Conservation (phyloP, 2,888 invertebrate genomes). For the Orthosia cruda region DNA sequence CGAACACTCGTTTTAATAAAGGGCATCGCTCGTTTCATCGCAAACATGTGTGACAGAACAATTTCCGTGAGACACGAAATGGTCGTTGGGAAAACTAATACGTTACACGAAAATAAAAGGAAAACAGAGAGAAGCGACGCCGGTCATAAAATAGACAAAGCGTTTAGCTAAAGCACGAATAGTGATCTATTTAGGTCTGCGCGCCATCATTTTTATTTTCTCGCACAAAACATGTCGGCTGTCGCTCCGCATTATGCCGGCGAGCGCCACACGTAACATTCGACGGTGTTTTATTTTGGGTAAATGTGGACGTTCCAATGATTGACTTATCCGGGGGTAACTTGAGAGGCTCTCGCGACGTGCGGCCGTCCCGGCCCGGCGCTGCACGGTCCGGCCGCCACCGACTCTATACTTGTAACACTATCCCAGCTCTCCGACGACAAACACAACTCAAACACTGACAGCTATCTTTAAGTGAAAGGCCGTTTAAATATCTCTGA, state of each 20-base stretch:
- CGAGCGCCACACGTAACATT: slow-evolving; percentile 90
- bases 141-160: slow-evolving; percentile 90
- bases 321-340: slow-evolving; percentile 92
- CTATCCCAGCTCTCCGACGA: slow-evolving; percentile 79
- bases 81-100: slow-evolving; percentile 87
- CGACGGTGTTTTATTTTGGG: slow-evolving; percentile 90
- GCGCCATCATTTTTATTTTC: slow-evolving; percentile 91
- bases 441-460: slow-evolving; percentile 80
- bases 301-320: slow-evolving; percentile 90
- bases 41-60: slow-evolving; percentile 82
- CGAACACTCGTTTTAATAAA: slow-evolving; percentile 82
- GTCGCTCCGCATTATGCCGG: slow-evolving; percentile 90
- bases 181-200: slow-evolving; percentile 90
- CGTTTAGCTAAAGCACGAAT: slow-evolving; percentile 89
- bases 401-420: slow-evolving; percentile 76
- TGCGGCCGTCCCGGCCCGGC: slow-evolving; percentile 67
- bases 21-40: slow-evolving; percentile 72
- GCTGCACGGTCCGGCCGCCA: slow-evolving; percentile 61
- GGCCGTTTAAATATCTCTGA: slow-evolving; percentile 67
- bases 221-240: slow-evolving; percentile 91
- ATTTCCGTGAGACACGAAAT: slow-evolving; percentile 84
- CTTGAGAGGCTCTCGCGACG: slow-evolving; percentile 88
- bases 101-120: slow-evolving; percentile 85
- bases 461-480: slow-evolving; percentile 84
- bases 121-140: slow-evolving; percentile 83